Evolutionary conservation across 1,140 invertebrate genomes (phyloP).

Genomic region (Cotesia chilonis): DNA sequence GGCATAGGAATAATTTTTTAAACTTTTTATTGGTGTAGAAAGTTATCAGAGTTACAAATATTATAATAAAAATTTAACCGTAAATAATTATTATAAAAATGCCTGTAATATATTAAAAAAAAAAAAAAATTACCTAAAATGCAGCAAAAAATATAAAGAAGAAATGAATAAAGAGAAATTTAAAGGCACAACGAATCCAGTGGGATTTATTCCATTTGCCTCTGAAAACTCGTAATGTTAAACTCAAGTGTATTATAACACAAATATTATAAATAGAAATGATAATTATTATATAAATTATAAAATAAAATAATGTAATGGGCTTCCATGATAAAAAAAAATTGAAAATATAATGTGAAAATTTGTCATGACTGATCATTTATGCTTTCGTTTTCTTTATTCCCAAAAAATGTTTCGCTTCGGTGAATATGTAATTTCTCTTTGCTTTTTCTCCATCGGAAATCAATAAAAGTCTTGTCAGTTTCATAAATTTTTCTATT

Average conservation of each 20-base stretch:
- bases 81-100: conserved; percentile 3
- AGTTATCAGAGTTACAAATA: too few relatives aligned
- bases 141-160: conserved; percentile 21
- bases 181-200: conserved; percentile 22
- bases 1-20: too few relatives aligned
- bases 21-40: too few relatives aligned
- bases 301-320: conserved; percentile 45
- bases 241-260: conserved; percentile 37
- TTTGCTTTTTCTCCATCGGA: not conserved
- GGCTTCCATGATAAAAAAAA: conserved; percentile 44
- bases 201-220: conserved; percentile 33
- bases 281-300: conserved; percentile 41
- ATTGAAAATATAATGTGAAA: conserved; percentile 32
- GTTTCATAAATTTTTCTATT: too few relatives aligned
- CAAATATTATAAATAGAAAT: conserved; percentile 25
- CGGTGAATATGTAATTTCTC: not conserved
- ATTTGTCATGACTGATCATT: conserved; percentile 32
- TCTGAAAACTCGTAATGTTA: conserved; percentile 42
- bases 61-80: not conserved
- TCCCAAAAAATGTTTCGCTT: conserved; percentile 23
- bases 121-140: conserved; percentile 1
- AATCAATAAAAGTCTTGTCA: not conserved
- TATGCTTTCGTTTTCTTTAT: not conserved
- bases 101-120: conserved; percentile 10
- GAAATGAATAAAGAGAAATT: conserved; percentile 10